Percentiles rank a stretch among this genome's conserved stretches.
phyloP scores from a whole-genome alignment of 2,113 vertebrate genomes.

The Gnathonemus echidnorhynchus region DNA sequence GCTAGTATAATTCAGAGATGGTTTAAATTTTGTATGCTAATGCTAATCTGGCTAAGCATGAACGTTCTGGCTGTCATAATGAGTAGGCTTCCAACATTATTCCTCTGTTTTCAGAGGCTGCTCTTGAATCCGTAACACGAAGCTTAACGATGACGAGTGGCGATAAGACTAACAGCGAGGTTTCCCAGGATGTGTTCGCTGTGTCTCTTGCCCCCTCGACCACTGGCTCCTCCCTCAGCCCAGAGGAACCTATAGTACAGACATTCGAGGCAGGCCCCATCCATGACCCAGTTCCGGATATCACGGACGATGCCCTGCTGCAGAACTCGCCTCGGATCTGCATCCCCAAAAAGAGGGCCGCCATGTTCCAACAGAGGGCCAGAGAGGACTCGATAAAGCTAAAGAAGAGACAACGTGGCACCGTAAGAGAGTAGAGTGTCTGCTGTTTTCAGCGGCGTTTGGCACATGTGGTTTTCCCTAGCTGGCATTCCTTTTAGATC shows the following conservation, averaged over 20 bases:
- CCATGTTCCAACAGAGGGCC: neutral
- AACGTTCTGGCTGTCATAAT: neutral
- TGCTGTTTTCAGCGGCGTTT: neutral
- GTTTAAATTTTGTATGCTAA: neutral
- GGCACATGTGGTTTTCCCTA: neutral
- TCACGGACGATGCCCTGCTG: conserved; percentile 46
- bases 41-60: neutral
- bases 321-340: conserved; percentile 37
- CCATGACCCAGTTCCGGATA: neutral
- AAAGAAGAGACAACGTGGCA: neutral
- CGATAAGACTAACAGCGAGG: conserved; percentile 39
- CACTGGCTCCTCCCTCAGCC: neutral
- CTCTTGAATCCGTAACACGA: neutral
- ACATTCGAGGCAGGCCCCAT: neutral
- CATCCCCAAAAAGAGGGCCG: conserved; percentile 45
- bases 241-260: neutral
- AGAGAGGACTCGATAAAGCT: conserved; percentile 18
- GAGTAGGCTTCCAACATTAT: neutral
- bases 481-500: neutral
- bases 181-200: neutral
- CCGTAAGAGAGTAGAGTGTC: conserved; percentile 47
- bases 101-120: neutral
- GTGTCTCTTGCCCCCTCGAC: neutral
- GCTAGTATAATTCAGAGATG: neutral
- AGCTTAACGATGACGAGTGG: neutral